Evolutionary conservation across 1,140 invertebrate genomes (phyloP).

Genomic region (Calycopis cecrops): DNA sequence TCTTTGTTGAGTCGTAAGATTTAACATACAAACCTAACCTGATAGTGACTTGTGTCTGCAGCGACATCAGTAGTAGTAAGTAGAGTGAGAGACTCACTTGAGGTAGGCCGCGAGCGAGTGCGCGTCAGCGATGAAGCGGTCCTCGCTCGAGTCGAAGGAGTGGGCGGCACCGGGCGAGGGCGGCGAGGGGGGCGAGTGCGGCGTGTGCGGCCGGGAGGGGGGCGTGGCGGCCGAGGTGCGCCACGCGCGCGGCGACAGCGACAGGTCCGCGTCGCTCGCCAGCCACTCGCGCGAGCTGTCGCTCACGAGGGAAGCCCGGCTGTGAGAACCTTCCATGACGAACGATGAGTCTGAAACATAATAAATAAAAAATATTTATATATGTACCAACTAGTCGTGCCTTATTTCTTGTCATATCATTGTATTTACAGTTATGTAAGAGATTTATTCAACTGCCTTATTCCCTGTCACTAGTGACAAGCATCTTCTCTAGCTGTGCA

Average conservation of each 20-base stretch:
- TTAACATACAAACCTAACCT: too few relatives aligned
- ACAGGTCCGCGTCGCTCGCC: conserved; percentile 24
- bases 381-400: too few relatives aligned
- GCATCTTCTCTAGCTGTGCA: too few relatives aligned
- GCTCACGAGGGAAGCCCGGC: background rate
- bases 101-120: conserved; percentile 33
- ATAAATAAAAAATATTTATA: conserved; percentile 9
- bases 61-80: too few relatives aligned
- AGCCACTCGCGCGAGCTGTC: conserved; percentile 20
- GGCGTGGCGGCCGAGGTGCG: conserved; percentile 19
- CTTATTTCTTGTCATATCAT: too few relatives aligned
- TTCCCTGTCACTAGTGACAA: too few relatives aligned
- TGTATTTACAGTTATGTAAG: too few relatives aligned
- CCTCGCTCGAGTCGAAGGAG: background rate
- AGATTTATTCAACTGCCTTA: too few relatives aligned
- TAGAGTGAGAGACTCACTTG: conserved; percentile 25
- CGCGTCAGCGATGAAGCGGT: conserved; percentile 38
- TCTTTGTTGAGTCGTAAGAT: too few relatives aligned
- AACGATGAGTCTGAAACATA: conserved; percentile 26
- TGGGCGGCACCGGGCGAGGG: conserved; percentile 9
- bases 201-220: conserved; percentile 19
- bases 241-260: conserved; percentile 27
- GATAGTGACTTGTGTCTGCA: too few relatives aligned
- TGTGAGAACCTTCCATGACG: conserved; percentile 14
- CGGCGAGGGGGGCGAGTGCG: conserved; percentile 7